Evolutionary conservation across 2,797 vertebrate species (phyloP).

Genomic region (Anableps anableps): DNA sequence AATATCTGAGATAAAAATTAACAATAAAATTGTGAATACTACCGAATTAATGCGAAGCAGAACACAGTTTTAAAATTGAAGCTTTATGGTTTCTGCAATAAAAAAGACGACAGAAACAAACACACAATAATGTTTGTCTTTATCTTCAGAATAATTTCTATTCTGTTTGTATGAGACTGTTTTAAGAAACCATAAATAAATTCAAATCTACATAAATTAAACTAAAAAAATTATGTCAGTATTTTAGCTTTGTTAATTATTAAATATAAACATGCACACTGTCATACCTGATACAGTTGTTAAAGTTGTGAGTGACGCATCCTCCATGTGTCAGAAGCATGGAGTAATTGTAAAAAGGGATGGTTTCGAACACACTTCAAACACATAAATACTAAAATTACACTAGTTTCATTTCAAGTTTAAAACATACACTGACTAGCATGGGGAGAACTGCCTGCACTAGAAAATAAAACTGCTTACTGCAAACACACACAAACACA

Average conservation of each 20-base stretch:
- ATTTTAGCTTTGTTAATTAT: neutral
- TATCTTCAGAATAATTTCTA: neutral
- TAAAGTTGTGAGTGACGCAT: neutral
- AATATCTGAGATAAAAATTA: neutral
- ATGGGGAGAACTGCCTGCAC: neutral
- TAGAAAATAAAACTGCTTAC: slow-evolving; percentile 23
- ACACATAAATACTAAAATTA: slow-evolving; percentile 1
- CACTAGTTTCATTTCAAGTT: slow-evolving; percentile 2
- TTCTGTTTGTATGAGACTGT: neutral
- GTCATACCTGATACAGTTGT: slow-evolving; percentile 2
- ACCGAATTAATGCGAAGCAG: neutral
- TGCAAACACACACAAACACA: slow-evolving; percentile 12
- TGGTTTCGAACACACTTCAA: neutral
- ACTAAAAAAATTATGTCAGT: neutral
- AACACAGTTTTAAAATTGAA: neutral
- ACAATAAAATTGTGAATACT: neutral
- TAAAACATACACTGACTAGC: slow-evolving; percentile 10
- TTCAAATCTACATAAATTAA: neutral
- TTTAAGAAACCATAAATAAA: neutral
- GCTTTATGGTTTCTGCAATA: neutral
- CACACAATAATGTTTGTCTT: neutral
- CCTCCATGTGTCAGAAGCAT: slow-evolving; percentile 7
- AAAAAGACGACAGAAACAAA: neutral
- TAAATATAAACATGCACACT: neutral
- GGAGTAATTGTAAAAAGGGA: neutral